Conservation (phyloP, 2,797 vertebrate genomes). For the Craterocephalus amniculus region DNA sequence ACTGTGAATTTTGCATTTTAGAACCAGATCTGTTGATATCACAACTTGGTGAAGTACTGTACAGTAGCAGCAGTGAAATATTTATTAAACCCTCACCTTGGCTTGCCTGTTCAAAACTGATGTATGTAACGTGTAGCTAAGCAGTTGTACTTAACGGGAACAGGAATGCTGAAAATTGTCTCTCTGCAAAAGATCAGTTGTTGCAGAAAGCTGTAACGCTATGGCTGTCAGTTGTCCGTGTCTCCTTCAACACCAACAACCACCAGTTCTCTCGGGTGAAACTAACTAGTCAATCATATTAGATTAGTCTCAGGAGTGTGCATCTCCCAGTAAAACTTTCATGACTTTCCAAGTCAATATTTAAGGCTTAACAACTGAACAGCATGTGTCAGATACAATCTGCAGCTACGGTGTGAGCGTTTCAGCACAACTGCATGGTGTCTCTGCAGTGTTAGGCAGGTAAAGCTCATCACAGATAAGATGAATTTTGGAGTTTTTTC, state of each 20-base stretch:
- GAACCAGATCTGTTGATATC: not conserved
- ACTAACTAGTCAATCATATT: conserved; percentile 10
- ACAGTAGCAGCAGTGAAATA: not conserved
- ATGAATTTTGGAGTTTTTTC: not conserved
- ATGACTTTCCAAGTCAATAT: conserved; percentile 20
- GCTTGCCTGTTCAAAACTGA: not conserved
- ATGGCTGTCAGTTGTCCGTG: not conserved
- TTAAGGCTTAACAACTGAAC: conserved; percentile 19
- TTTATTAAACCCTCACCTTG: not conserved
- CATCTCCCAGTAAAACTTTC: conserved; percentile 29
- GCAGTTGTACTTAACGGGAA: not conserved
- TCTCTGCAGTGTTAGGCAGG: not conserved
- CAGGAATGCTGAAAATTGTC: not conserved
- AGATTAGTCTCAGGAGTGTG: conserved; percentile 7
- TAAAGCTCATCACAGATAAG: not conserved
- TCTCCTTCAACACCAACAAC: not conserved
- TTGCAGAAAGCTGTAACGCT: not conserved
- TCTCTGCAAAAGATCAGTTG: not conserved
- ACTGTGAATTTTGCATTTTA: not conserved
- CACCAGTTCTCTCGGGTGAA: not conserved
- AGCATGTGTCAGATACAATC: conserved; percentile 14
- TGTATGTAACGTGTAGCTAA: not conserved
- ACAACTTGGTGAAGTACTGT: not conserved
- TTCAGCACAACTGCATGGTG: not conserved
- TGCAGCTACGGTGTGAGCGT: not conserved